A percentile compares a stretch with the other conserved stretches of the same genome.
phyloP scores from a whole-genome alignment of 37 sponge, comb jelly and placozoan species.

The Chondrosia reniformis region DNA sequence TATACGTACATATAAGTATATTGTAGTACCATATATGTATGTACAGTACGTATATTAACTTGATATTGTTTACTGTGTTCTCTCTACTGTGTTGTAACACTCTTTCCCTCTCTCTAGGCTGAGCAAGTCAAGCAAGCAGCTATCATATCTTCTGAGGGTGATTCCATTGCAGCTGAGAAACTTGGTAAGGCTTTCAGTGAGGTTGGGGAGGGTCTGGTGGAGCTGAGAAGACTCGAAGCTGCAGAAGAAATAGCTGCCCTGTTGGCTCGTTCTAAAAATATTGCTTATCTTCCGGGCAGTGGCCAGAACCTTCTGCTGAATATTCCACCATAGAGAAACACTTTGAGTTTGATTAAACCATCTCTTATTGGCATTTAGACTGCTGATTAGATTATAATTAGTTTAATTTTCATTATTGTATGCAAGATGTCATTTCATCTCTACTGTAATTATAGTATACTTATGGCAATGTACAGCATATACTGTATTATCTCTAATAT shows the following conservation, averaged over 20 bases:
- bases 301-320: constrained; percentile 80
- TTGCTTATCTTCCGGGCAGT: constrained; percentile 91
- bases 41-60: too few species aligned
- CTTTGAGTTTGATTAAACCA: too few species aligned
- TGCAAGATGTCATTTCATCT: too few species aligned
- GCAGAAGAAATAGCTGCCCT: constrained; percentile 89
- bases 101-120: constrained; percentile 53
- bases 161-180: constrained; percentile 86
- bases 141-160: constrained; percentile 90
- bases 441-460: too few species aligned
- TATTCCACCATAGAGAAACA: constrained; percentile 68
- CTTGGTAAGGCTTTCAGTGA: constrained; percentile 77
- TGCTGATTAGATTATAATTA: too few species aligned
- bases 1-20: too few species aligned
- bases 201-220: constrained; percentile 93
- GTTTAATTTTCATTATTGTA: too few species aligned
- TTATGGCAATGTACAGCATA: too few species aligned
- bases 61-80: neutral
- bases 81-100: neutral
- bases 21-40: too few species aligned
- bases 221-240: constrained; percentile 90
- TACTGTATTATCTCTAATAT: too few species aligned
- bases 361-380: too few species aligned
- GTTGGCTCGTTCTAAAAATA: constrained; percentile 77
- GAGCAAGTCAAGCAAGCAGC: constrained; percentile 91